A percentile compares a stretch with the other conserved stretches of the same genome.
phyloP scores from a whole-genome alignment of 1,140 invertebrate species.

The Semibalanus balanoides region DNA sequence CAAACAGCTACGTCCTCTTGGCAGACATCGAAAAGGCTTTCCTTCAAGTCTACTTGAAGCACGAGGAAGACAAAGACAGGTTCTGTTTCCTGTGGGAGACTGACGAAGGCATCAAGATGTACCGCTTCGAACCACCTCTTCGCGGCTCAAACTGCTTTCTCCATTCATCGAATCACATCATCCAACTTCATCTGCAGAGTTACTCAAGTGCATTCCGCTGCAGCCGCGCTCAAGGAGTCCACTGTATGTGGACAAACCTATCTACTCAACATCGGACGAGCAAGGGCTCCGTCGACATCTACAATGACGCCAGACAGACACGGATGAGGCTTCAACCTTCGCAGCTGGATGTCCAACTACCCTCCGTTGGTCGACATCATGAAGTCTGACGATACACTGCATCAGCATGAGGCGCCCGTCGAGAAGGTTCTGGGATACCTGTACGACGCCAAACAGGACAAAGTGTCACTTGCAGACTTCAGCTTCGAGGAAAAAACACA shows the following conservation, averaged over 20 bases:
- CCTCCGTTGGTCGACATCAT: background rate
- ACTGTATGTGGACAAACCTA: background rate
- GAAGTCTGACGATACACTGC: background rate
- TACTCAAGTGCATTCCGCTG: no score
- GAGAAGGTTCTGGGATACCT: background rate
- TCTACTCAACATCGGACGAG: background rate
- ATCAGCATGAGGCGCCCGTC: background rate
- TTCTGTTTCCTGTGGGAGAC: constrained; percentile 13
- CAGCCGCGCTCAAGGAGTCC: no score
- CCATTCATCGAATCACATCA: constrained; percentile 9
- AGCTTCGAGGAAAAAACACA: background rate
- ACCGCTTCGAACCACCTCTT: constrained; percentile 6
- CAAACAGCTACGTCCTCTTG: constrained; percentile 7
- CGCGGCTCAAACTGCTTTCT: constrained; percentile 6
- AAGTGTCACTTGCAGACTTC: background rate
- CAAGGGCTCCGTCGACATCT: background rate
- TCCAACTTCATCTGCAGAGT: no score
- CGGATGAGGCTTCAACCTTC: background rate
- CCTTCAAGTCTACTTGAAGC: constrained; percentile 11
- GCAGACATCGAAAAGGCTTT: constrained; percentile 12
- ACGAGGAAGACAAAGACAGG: constrained; percentile 4
- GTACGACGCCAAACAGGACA: background rate
- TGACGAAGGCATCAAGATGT: constrained; percentile 3
- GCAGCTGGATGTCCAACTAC: background rate
- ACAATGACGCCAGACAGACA: background rate